Evolutionary conservation across 1,140 invertebrate species (phyloP).

Genomic region (Andricus grossulariae): DNA sequence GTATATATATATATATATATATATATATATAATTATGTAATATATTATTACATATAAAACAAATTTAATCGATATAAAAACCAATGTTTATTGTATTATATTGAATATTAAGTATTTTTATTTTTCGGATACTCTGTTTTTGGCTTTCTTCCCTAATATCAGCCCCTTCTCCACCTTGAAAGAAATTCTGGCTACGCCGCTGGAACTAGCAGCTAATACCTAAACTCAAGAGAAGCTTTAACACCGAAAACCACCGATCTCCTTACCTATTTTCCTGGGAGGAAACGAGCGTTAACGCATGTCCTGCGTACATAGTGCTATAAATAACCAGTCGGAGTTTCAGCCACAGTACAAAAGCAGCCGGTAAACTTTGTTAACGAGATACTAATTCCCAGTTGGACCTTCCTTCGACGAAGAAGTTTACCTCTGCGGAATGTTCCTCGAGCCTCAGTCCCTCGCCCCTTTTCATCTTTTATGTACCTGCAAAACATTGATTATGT

Average conservation of each 20-base stretch:
- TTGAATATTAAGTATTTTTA: too few species aligned
- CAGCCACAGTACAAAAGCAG: slow-evolving; percentile 58
- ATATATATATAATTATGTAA: too few species aligned
- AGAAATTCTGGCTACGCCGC: too few species aligned
- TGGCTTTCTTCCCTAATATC: too few species aligned
- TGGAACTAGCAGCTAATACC: neutral
- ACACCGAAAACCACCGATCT: slow-evolving; percentile 8
- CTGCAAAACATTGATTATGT: slow-evolving; percentile 9
- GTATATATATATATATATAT: too few species aligned
- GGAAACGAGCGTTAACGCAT: slow-evolving; percentile 52
- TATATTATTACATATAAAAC: too few species aligned
- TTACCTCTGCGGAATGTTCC: slow-evolving; percentile 42
- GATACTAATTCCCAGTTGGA: slow-evolving; percentile 71
- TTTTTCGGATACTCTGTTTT: too few species aligned
- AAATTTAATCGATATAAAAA: too few species aligned
- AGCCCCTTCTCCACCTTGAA: too few species aligned
- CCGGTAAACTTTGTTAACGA: slow-evolving; percentile 72
- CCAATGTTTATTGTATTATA: too few species aligned
- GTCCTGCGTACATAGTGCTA: slow-evolving; percentile 61
- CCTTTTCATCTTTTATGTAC: slow-evolving; percentile 10
- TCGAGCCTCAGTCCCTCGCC: neutral
- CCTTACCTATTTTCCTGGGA: slow-evolving; percentile 5
- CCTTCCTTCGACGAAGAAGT: slow-evolving; percentile 53
- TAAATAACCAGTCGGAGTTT: slow-evolving; percentile 58
- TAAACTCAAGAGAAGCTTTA: slow-evolving; percentile 9